Conservation (phyloP, 2,797 vertebrate species). For the Parambassis ranga region DNA sequence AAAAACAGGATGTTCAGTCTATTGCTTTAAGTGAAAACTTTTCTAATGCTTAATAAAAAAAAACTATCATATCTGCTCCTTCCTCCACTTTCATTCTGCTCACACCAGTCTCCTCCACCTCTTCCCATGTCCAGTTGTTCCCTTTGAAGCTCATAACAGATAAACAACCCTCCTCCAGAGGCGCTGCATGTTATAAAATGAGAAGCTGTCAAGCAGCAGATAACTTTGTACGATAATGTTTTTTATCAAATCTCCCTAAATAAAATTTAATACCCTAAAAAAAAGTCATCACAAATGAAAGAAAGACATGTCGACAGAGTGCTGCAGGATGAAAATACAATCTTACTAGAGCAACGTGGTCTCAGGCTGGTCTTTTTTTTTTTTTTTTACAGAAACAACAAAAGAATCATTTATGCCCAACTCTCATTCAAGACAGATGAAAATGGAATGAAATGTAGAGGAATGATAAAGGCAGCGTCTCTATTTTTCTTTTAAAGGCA, state of each 20-base stretch:
- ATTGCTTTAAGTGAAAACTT: not conserved
- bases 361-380: not conserved
- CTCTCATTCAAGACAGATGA: conserved; percentile 19
- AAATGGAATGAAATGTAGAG: conserved; percentile 28
- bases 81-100: conserved; percentile 2
- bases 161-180: conserved; percentile 16
- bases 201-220: conserved; percentile 35
- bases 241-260: conserved; percentile 21
- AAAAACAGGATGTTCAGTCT: conserved; percentile 1
- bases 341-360: too few relatives aligned
- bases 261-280: not conserved
- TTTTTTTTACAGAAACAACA: conserved; percentile 11
- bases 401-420: not conserved
- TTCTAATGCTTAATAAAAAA: not conserved
- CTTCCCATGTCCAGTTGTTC: conserved; percentile 9
- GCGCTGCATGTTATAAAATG: conserved; percentile 12
- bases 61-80: too few relatives aligned
- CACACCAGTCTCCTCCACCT: conserved; percentile 16
- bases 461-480: conserved; percentile 35
- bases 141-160: conserved; percentile 20
- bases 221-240: conserved; percentile 30
- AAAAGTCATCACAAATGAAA: conserved; percentile 10
- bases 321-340: conserved; percentile 11
- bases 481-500: conserved; percentile 13
- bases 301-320: not conserved